These are phyloP conservation scores for Mesocricetus auratus DNA, from an alignment of 2,113 vertebrate genomes.

Conservation along the genomic window DNA sequence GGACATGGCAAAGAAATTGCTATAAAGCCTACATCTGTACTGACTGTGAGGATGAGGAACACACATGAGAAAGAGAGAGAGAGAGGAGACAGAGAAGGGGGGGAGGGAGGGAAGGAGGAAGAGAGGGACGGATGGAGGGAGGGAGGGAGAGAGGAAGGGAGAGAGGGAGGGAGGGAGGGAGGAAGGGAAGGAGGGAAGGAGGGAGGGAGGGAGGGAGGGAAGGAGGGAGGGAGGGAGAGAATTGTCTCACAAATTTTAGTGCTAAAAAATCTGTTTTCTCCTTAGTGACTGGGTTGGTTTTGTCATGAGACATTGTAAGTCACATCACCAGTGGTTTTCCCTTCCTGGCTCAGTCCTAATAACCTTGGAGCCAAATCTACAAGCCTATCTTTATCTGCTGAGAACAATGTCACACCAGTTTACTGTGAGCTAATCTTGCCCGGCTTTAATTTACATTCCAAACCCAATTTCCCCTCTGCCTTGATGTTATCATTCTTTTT, in stretches of 20 bases:
- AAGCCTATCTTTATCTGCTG: neutral
- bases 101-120: no score
- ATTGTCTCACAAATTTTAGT: neutral
- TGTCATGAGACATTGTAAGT: neutral
- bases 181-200: no score
- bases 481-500: slow-evolving; percentile 30
- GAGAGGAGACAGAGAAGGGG: no score
- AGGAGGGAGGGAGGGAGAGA: neutral
- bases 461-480: slow-evolving; percentile 15
- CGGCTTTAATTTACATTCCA: slow-evolving; percentile 28
- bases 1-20: neutral
- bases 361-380: neutral
- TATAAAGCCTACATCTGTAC: neutral
- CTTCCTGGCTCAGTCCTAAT: neutral
- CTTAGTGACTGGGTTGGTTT: neutral
- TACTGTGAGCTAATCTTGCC: neutral
- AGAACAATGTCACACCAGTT: neutral
- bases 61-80: neutral
- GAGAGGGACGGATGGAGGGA: neutral
- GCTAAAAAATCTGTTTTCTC: neutral
- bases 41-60: neutral
- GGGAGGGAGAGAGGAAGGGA: no score
- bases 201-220: no score
- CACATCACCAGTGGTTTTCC: neutral
- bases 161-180: neutral